phyloP scores from a whole-genome alignment of 2,113 vertebrate genomes.

The Tiliqua scincoides region DNA sequence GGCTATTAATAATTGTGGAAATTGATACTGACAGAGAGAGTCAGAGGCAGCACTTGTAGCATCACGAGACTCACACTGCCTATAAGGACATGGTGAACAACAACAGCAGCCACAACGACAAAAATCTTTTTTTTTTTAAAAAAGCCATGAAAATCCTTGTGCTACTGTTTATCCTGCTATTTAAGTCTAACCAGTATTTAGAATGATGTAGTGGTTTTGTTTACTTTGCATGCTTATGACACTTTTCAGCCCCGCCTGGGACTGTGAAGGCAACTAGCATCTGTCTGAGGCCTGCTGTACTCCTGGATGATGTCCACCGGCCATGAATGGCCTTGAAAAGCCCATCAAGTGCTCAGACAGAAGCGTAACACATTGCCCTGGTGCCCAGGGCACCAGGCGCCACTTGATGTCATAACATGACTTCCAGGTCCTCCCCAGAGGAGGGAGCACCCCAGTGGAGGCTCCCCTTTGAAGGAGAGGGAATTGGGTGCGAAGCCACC shows the following conservation, averaged over 20 bases:
- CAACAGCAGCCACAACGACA: constrained; percentile 3
- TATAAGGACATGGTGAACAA: background rate
- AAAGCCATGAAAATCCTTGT: background rate
- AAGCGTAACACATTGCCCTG: no score
- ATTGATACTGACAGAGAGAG: background rate
- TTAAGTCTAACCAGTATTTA: background rate
- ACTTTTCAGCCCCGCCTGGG: background rate
- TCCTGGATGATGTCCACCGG: background rate
- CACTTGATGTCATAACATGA: no score
- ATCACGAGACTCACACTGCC: background rate
- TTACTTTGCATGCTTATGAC: background rate
- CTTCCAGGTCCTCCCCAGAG: no score
- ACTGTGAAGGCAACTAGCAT: background rate
- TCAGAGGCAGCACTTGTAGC: constrained; percentile 14
- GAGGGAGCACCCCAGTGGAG: no score
- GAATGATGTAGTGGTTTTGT: constrained; percentile 4
- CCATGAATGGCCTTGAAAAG: no score
- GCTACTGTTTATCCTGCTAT: background rate
- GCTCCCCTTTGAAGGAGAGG: no score
- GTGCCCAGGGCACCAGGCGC: no score
- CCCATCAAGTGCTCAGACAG: no score
- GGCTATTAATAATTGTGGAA: constrained; percentile 6
- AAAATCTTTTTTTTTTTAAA: background rate
- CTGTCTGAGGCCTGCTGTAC: background rate
- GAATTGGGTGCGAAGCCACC: no score